Conservation (phyloP, 2,797 vertebrate species). For the Phataginus tricuspis region DNA sequence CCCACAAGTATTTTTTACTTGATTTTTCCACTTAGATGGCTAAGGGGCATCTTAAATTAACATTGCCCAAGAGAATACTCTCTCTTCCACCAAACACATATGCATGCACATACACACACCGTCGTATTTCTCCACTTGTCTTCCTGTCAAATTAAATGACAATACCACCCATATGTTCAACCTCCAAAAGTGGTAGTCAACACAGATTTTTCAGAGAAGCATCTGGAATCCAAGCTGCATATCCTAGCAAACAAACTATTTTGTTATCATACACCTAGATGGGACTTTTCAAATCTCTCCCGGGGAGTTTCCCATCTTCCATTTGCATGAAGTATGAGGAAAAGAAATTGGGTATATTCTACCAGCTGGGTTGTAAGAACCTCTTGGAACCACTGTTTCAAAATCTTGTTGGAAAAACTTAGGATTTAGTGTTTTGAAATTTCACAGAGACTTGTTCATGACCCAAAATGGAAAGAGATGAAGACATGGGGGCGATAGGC, state of each 20-base stretch:
- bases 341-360: not conserved
- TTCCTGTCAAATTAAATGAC: not conserved
- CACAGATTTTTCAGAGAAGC: slow-evolving; percentile 7
- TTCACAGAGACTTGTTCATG: not conserved
- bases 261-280: not conserved
- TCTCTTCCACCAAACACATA: not conserved
- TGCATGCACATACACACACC: no score
- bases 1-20: not conserved
- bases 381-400: not conserved
- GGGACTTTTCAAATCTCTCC: not conserved
- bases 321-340: not conserved
- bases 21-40: not conserved
- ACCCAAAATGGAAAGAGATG: not conserved
- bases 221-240: slow-evolving; percentile 34
- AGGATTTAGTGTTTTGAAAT: slow-evolving; percentile 37
- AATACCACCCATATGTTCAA: not conserved
- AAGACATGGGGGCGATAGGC: not conserved
- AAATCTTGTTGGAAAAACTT: not conserved
- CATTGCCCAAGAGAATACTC: not conserved
- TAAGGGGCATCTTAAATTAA: not conserved
- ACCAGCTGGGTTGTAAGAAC: not conserved
- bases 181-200: not conserved
- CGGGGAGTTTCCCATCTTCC: not conserved
- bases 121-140: not conserved
- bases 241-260: not conserved